A percentile compares a stretch with the other conserved stretches of the same genome.
Conservation (phyloP, 53 echinoderm and acorn worm genomes). For the Temnopleurus reevesii region DNA sequence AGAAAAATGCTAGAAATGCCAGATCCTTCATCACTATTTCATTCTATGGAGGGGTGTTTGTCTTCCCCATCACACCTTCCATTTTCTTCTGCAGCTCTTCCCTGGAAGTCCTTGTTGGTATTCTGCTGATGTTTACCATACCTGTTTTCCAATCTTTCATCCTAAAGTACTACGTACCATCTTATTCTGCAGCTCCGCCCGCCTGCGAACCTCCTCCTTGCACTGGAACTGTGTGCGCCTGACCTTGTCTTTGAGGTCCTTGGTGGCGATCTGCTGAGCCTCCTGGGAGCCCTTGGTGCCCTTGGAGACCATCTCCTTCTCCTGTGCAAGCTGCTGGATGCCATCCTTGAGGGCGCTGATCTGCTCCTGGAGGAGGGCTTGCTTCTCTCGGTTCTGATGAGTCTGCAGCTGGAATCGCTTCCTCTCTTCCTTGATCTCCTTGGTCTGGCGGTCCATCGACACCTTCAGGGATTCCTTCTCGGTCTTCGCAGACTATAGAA, state of each 20-base stretch:
- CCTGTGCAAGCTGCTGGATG: conserved; percentile 89
- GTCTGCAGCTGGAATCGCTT: conserved; percentile 59
- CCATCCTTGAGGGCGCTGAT: conserved; percentile 82
- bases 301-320: conserved; percentile 76
- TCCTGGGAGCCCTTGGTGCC: conserved; percentile 84
- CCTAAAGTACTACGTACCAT: no score
- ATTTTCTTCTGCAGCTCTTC: no score
- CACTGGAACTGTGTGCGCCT: conserved; percentile 54
- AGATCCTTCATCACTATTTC: no score
- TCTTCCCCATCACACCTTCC: no score
- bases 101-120: no score
- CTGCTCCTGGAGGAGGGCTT: conserved; percentile 70
- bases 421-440: conserved; percentile 70
- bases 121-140: no score
- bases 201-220: conserved; percentile 76
- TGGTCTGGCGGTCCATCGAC: conserved; percentile 57
- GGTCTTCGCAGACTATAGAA: conserved; percentile 66
- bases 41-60: no score
- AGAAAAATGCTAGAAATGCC: no score
- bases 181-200: conserved; percentile 79
- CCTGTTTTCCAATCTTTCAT: no score
- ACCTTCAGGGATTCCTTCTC: conserved; percentile 79
- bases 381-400: conserved; percentile 67
- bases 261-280: conserved; percentile 83
- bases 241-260: conserved; percentile 80